Evolutionary conservation across 2,113 vertebrate genomes (phyloP), one percentile per base, ranked within the genome.

Genomic region (Tachysurus fulvidraco): DNA sequence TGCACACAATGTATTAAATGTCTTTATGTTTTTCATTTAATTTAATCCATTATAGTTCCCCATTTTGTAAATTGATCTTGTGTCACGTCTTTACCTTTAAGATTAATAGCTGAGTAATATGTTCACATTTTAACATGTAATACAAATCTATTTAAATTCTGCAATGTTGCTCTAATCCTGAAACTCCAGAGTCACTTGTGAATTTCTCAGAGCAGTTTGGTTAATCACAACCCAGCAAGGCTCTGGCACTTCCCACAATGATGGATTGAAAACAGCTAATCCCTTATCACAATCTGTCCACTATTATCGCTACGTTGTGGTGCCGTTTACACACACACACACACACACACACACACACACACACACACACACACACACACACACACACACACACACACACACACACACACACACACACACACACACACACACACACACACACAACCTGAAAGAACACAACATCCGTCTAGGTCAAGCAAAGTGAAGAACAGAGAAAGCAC

Each of bases 211-310:
- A 9, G 59, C 21, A 44, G 5, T 25, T 14, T n/a, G 60, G 16
- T n/a, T 82, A 82, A 82, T 82, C 80, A 28, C 57, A n/a, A 41
- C 78, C 36, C 78, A 80, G 55, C 55, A 41, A 41, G 54, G 23
- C 78, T 41, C n/a, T 17, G 11, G 59, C 36, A 82, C 11, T 44
- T 62, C 13, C 46, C 59, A 82, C 59, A 46, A 82, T n/a, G 80
- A 82, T 50, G 36, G 14, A 64, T 46, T 21, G 21, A 23, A 59
- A 80, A 57, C 13, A 59, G 55, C 78, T 59, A 41, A 41, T 23
- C 55, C 36, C 54, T 80, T 59, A 59, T 59, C 57, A 64, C 23
- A n/a, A 46, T 64, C 59, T 82, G 80, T 64, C 59, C 80, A 46
- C 6, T 28, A 23, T 64, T 82, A 64, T 82, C 23, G 14, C 7